A percentile compares a stretch with the other conserved stretches of the same genome.
Evolutionary conservation across 2,797 vertebrate genomes (phyloP).

Genomic region (Gymnoscopelus microlampas): DNA sequence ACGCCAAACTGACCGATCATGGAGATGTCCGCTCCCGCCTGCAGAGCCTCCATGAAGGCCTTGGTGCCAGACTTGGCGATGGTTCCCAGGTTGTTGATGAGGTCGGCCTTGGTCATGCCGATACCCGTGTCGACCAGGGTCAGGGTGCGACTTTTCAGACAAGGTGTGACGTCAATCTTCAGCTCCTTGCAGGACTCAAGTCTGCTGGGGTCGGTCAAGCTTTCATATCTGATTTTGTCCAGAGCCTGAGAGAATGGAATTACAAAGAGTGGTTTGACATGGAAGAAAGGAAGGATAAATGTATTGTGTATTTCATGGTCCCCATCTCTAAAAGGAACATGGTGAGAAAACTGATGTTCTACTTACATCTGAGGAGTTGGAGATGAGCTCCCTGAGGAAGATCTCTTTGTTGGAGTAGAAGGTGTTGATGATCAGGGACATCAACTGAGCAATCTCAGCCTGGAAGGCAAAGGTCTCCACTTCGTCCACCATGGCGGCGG

Average conservation of each 20-base stretch:
- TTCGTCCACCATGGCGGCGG: slow-evolving; percentile 72
- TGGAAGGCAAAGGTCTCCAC: slow-evolving; percentile 79
- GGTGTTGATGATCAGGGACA: slow-evolving; percentile 83
- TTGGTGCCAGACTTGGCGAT: slow-evolving; percentile 83
- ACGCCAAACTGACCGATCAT: slow-evolving; percentile 83
- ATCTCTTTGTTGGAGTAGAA: slow-evolving; percentile 84
- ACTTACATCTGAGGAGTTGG: slow-evolving; percentile 80
- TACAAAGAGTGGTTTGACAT: background rate
- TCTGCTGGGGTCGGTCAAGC: slow-evolving; percentile 75
- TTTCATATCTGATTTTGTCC: slow-evolving; percentile 82
- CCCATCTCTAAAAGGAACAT: background rate
- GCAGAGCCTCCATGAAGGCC: slow-evolving; percentile 81
- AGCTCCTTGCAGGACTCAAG: slow-evolving; percentile 78
- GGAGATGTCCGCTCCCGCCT: slow-evolving; percentile 83
- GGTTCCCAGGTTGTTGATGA: slow-evolving; percentile 85
- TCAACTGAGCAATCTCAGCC: slow-evolving; percentile 83
- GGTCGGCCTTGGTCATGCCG: slow-evolving; percentile 84
- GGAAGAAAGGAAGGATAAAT: background rate
- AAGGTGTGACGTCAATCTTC: slow-evolving; percentile 73
- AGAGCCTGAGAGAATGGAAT: slow-evolving; percentile 54
- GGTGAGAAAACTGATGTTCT: slow-evolving; percentile 7
- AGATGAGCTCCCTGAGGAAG: slow-evolving; percentile 81
- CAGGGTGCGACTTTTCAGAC: slow-evolving; percentile 69
- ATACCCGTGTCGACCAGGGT: slow-evolving; percentile 78
- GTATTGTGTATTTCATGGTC: background rate